Evolutionary conservation across 2,888 invertebrate genomes (phyloP).

Genomic region (Ptilodon capucinus): DNA sequence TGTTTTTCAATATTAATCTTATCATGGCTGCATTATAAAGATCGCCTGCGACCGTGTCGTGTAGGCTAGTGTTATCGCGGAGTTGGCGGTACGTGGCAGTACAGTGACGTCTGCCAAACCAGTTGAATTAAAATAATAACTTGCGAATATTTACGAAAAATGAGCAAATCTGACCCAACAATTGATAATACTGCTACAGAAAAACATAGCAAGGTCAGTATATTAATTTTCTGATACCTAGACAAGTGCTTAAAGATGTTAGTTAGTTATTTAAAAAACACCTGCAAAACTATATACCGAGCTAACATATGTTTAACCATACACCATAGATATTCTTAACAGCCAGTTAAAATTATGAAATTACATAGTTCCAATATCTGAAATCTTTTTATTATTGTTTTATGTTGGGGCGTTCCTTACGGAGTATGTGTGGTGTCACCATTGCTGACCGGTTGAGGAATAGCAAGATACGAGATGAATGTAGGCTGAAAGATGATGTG

Average conservation of each 20-base stretch:
- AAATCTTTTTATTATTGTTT: too few relatives aligned
- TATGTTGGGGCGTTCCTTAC: too few relatives aligned
- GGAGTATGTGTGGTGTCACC: too few relatives aligned
- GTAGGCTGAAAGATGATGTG: too few relatives aligned
- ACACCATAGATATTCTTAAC: too few relatives aligned
- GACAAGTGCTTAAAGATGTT: too few relatives aligned
- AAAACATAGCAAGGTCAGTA: conserved; percentile 50
- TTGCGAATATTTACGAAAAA: conserved; percentile 34
- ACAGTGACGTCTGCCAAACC: conserved; percentile 37
- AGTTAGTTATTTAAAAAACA: too few relatives aligned
- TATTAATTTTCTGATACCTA: background rate
- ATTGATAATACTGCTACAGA: conserved; percentile 35
- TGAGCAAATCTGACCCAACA: conserved; percentile 44
- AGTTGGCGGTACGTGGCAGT: conserved; percentile 66
- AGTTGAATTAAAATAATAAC: conserved; percentile 9
- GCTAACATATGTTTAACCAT: background rate
- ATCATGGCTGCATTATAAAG: conserved; percentile 43
- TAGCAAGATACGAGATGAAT: too few relatives aligned
- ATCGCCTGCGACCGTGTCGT: conserved; percentile 34
- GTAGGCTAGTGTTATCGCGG: conserved; percentile 56
- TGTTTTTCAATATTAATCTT: conserved; percentile 39
- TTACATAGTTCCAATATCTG: too few relatives aligned
- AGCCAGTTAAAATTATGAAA: too few relatives aligned
- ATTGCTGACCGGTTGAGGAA: too few relatives aligned
- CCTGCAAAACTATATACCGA: background rate